Base-by-base conservation (phyloP, 2,888 invertebrate genomes). In the Nomada ruficornis region DNA sequence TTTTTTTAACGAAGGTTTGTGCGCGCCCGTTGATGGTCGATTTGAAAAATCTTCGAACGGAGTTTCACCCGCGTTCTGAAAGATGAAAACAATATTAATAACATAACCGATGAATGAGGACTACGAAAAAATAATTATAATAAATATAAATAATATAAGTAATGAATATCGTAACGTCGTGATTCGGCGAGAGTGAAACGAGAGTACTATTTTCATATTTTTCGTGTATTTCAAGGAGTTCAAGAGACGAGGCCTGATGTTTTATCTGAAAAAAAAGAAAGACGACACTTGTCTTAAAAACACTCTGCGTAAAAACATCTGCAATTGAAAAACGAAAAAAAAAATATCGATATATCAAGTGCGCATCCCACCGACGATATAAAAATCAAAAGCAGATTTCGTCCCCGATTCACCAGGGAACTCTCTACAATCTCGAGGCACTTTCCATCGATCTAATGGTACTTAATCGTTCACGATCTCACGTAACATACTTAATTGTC, bases 31-130 rank as follows among this genome's bases (percentile, higher is more conserved):
- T 29, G 29, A 23, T 0, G 26, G 26, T 47, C n/a, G 69, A 50
- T 70, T 69, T 20, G 47, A 29, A 36, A 70, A 60, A 57, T 57
- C 29, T 44, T 29, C 20, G 9, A n/a, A 15, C 18, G n/a, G 2
- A 67, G 36, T 15, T 23, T 60, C 47, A 5, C 42, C 50, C 23
- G 7, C 23, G 11, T 3, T 18, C 13, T 36, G 70, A 52, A 18
- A 71, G 57, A 69, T 50, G 47, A 52, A 64, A 26, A 2, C 11
- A 11, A 15, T 71, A 52, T 62, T 52, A 71, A 60, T 71, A 71
- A 50, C 47, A 52, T 29, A 36, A 18, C 59, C 26, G 69, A 59
- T 59, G 59, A 59, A 26, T 29, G n/a, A 18, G 26, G 11, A 59
- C n/a, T n/a, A 4, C 15, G 36, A 7, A 7, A 36, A 20, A 10